These are phyloP conservation scores for Heterodera filipjevi DNA, from an alignment of 2,888 invertebrate species.

Conservation along the genomic window DNA sequence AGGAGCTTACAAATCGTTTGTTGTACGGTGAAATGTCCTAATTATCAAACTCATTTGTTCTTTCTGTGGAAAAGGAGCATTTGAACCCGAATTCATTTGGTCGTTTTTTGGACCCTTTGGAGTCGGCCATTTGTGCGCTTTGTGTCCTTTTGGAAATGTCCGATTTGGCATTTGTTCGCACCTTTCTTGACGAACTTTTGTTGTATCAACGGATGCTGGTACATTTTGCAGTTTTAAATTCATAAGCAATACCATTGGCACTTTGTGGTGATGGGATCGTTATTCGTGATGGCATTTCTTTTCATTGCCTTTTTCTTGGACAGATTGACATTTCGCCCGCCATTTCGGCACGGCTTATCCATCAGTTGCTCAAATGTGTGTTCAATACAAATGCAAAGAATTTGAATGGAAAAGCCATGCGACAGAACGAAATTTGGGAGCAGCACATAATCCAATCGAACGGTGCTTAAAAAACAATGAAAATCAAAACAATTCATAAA, in stretches of 20 bases:
- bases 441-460: constrained; percentile 2
- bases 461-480: not conserved
- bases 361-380: constrained; percentile 48
- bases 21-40: constrained; percentile 29
- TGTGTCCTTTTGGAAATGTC: constrained; percentile 40
- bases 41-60: not conserved
- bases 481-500: too few species aligned
- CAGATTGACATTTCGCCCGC: constrained; percentile 26
- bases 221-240: constrained; percentile 30
- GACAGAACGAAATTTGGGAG: constrained; percentile 22
- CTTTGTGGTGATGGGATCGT: too few species aligned
- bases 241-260: not conserved
- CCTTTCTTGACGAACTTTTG: constrained; percentile 48
- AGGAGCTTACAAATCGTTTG: constrained; percentile 45
- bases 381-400: constrained; percentile 45
- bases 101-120: constrained; percentile 38
- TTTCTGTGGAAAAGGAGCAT: constrained; percentile 37
- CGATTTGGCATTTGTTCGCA: constrained; percentile 33
- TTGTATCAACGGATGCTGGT: constrained; percentile 42
- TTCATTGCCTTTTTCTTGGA: not conserved
- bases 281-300: too few species aligned
- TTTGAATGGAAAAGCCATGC: constrained; percentile 31
- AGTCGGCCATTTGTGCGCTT: constrained; percentile 39
- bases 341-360: constrained; percentile 39
- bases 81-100: constrained; percentile 38